A percentile compares a stretch with the other conserved stretches of the same genome.
phyloP scores from a whole-genome alignment of 2,888 invertebrate genomes.

The Sinhomidia bicolor region DNA sequence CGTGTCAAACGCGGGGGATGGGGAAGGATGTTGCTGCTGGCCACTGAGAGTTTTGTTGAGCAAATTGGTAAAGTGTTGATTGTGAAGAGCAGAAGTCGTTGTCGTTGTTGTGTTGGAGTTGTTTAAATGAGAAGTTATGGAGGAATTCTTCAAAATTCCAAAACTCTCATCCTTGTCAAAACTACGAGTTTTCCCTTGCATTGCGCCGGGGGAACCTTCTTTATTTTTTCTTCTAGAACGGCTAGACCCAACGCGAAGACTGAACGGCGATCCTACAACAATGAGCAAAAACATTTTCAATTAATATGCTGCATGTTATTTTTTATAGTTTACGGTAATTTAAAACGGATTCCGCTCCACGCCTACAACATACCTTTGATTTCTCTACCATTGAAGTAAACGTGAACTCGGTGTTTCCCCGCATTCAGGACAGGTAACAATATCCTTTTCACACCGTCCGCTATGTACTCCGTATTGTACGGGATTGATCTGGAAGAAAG shows the following conservation, averaged over 20 bases:
- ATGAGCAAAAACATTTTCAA: neutral
- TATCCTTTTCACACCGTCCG: constrained; percentile 84
- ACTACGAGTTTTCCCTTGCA: constrained; percentile 79
- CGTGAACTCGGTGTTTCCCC: constrained; percentile 89
- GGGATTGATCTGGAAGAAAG: constrained; percentile 85
- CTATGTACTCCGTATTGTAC: constrained; percentile 90
- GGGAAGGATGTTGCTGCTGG: constrained; percentile 39
- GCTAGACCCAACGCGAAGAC: constrained; percentile 87
- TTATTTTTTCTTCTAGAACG: constrained; percentile 74
- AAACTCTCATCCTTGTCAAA: constrained; percentile 77
- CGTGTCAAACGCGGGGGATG: constrained; percentile 67
- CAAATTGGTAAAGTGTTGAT: constrained; percentile 67
- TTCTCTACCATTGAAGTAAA: constrained; percentile 96
- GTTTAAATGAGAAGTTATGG: constrained; percentile 34
- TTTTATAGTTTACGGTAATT: too few species aligned
- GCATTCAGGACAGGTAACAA: constrained; percentile 84
- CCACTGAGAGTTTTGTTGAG: constrained; percentile 60
- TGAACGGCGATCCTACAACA: constrained; percentile 88
- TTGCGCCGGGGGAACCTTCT: constrained; percentile 68
- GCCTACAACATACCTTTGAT: constrained; percentile 85
- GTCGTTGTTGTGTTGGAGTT: constrained; percentile 33
- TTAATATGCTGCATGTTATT: too few species aligned
- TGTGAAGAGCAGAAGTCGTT: constrained; percentile 49
- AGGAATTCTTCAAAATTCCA: constrained; percentile 60
- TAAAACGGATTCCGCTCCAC: too few species aligned